Base-by-base conservation (phyloP, 2,113 vertebrate genomes). In the Scomber colias region DNA sequence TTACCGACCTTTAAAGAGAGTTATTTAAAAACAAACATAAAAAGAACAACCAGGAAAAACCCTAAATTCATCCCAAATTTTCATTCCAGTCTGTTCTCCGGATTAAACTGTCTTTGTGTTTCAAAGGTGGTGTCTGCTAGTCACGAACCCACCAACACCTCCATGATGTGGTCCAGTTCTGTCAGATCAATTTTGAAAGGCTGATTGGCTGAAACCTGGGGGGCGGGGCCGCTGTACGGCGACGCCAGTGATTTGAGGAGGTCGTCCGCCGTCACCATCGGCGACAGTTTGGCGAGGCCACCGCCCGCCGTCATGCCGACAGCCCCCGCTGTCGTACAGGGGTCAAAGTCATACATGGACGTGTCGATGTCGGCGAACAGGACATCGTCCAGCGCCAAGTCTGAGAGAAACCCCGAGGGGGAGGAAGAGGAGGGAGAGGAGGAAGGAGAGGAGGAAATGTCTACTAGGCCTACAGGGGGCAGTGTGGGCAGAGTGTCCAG, bases 171-270 rank as follows among this genome's bases (percentile, higher is more conserved):
- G 95, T 99, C 98, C 90, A 99, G 95, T 96, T 99, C 98, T 48
- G 97, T 97, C 85, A 99, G 97, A 94, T 99, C 98, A 91, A 99
- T 98, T 95, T 99, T 99, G 89, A 99, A 99, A 96, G 98, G 98
- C 96, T 98, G 98, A 95, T 95, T 99, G 82, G 97, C 96, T 92
- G 96, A 94, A 72, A 98, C 97, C 24, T 97, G 84, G 93, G 89
- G 96, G 95, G 92, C 85, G 93, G 94, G 79, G 61, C 90, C 85
- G 0, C 95, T 96, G 85, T 98, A 98, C 0, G 97, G 98, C 15
- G 96, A 97, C 0, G 87, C 69, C 71, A 99, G 92, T 27, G 97
- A 98, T 92, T 99, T 99, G 67, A 99, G 96, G 90, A 99, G 96
- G 94, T 99, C 98, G 2, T 99, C 98, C 0, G 97, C 96, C 0